These are phyloP conservation scores for Babylonia areolata DNA, from an alignment of 1,140 invertebrate genomes.

Conservation along the genomic window DNA sequence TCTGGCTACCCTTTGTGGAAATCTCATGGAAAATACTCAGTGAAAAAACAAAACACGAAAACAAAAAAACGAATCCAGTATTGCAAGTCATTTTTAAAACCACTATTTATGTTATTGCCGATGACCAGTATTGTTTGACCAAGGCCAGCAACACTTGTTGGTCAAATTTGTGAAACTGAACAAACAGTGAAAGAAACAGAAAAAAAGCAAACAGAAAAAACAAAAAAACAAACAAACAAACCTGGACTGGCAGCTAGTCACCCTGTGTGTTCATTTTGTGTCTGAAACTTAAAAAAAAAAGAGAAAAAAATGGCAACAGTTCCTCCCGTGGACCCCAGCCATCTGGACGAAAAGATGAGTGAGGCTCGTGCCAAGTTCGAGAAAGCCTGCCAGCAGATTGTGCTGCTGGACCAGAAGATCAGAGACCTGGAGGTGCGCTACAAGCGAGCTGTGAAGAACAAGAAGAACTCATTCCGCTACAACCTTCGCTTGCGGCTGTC, in stretches of 20 bases:
- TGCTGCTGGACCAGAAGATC: slow-evolving; percentile 70
- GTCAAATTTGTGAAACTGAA: neutral
- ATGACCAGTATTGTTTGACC: neutral
- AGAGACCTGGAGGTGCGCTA: slow-evolving; percentile 70
- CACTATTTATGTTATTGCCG: neutral
- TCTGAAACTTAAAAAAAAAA: neutral
- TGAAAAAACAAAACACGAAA: no score
- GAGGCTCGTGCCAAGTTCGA: slow-evolving; percentile 70
- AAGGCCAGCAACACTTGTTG: neutral
- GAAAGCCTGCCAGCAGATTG: slow-evolving; percentile 71
- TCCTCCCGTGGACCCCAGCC: slow-evolving; percentile 54
- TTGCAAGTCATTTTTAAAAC: neutral
- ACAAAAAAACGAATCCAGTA: neutral
- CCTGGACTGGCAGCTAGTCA: neutral
- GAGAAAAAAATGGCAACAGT: slow-evolving; percentile 20
- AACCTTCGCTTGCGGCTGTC: slow-evolving; percentile 69
- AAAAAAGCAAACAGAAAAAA: no score
- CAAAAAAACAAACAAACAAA: no score
- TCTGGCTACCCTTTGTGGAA: neutral
- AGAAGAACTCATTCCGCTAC: slow-evolving; percentile 71
- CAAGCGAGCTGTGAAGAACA: slow-evolving; percentile 69
- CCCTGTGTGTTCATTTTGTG: neutral
- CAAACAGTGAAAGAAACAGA: neutral
- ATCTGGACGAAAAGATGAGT: slow-evolving; percentile 66
- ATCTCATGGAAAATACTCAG: slow-evolving; percentile 1